Evolutionary conservation across 2,888 invertebrate species (phyloP).

Genomic region (Lasioglossum zephyrum): DNA sequence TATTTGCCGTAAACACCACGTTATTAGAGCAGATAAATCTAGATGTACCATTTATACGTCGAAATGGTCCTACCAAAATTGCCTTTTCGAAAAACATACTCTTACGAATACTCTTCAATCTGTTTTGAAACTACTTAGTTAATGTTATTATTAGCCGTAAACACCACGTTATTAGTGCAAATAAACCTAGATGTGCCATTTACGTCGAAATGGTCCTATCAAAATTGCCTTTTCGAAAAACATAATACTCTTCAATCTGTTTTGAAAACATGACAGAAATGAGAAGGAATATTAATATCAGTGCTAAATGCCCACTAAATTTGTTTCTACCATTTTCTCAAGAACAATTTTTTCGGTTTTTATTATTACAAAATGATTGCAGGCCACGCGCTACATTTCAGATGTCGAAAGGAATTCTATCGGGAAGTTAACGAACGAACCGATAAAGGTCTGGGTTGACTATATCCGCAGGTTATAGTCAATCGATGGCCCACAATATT

Average conservation of each 20-base stretch:
- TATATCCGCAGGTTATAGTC: neutral
- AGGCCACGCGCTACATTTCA: neutral
- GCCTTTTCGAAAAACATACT: no score
- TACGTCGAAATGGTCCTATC: neutral
- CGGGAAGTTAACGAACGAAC: neutral
- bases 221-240: no score
- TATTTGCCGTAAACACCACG: no score
- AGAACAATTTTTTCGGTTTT: neutral
- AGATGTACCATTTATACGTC: neutral
- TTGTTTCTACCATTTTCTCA: neutral
- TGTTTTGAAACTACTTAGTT: no score
- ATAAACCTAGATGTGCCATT: neutral
- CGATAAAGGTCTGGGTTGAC: neutral
- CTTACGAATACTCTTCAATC: no score
- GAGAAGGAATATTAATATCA: neutral
- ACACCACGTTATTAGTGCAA: no score
- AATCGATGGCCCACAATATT: neutral
- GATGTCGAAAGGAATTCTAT: neutral
- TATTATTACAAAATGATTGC: neutral
- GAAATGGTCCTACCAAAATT: no score
- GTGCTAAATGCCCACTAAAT: neutral
- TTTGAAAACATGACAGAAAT: no score
- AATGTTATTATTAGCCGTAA: no score
- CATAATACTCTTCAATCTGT: no score
- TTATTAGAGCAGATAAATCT: neutral